phyloP scores from a whole-genome alignment of 2,113 vertebrate genomes.

The Tympanuchus pallidicinctus region DNA sequence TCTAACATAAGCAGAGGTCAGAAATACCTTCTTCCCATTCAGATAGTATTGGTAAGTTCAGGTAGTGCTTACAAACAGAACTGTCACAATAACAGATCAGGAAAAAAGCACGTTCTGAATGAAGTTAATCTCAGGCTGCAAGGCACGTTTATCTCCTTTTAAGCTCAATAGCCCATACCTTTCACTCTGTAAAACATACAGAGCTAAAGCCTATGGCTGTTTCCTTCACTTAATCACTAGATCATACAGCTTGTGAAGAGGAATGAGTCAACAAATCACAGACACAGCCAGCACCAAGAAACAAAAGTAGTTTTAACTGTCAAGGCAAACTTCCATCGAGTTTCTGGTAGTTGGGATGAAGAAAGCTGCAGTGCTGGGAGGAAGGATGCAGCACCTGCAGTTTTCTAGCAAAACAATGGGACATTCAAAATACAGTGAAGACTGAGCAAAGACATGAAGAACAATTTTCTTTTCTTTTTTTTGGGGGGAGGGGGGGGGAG shows the following conservation, averaged over 20 bases:
- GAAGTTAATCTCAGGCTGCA: not conserved
- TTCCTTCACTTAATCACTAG: not conserved
- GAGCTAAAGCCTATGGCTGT: not conserved
- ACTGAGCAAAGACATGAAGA: not conserved
- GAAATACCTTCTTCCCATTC: not conserved
- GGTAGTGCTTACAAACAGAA: not conserved
- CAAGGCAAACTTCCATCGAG: not conserved
- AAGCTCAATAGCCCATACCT: not conserved
- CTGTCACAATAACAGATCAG: not conserved
- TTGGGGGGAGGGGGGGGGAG: no score
- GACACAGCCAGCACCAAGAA: not conserved
- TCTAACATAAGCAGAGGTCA: not conserved
- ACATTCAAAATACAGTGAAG: not conserved
- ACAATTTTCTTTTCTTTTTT: not conserved
- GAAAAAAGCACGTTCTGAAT: not conserved
- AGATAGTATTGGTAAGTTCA: not conserved
- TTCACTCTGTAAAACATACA: not conserved
- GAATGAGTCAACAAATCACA: slow-evolving; percentile 22
- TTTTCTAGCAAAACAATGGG: not conserved
- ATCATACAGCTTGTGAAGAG: not conserved
- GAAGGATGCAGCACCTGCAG: not conserved
- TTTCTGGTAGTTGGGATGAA: not conserved
- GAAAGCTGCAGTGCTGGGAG: not conserved
- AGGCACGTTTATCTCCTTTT: not conserved
- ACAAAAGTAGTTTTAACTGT: slow-evolving; percentile 9